Conservation (phyloP, 2,113 vertebrate genomes). For the Tretioscincus oriximinensis region DNA sequence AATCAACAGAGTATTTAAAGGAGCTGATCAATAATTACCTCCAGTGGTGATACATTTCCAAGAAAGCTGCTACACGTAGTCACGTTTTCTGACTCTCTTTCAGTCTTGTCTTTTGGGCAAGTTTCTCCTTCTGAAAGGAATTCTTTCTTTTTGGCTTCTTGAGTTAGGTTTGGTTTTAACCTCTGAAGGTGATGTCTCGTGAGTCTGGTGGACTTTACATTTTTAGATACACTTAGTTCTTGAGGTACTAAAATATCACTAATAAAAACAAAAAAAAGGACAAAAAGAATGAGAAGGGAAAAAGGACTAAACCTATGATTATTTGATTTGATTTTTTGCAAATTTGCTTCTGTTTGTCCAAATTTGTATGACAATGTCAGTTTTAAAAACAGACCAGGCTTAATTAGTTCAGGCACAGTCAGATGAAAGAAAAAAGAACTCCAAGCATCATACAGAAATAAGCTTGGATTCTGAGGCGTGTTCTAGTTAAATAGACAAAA, state of each 20-base stretch:
- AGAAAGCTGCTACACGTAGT: neutral
- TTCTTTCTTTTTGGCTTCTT: slow-evolving; percentile 28
- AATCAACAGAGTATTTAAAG: neutral
- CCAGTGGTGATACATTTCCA: neutral
- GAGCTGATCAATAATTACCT: slow-evolving; percentile 37
- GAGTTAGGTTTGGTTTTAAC: slow-evolving; percentile 23
- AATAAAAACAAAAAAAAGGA: slow-evolving; percentile 12
- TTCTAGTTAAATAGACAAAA: neutral
- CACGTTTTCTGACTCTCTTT: slow-evolving; percentile 5
- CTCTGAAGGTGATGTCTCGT: neutral
- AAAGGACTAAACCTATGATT: neutral
- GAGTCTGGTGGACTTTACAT: neutral
- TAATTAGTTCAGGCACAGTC: neutral
- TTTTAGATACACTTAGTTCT: slow-evolving; percentile 26
- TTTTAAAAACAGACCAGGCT: neutral
- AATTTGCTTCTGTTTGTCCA: neutral
- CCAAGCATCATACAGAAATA: too few relatives aligned
- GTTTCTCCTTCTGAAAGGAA: slow-evolving; percentile 17
- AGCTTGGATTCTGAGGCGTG: neutral
- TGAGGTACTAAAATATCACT: slow-evolving; percentile 17
- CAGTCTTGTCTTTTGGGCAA: neutral
- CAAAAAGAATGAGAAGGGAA: slow-evolving; percentile 17
- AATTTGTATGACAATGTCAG: neutral
- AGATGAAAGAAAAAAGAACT: neutral
- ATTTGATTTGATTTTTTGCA: neutral